Base-by-base conservation (phyloP, 1,140 invertebrate species). In the Pseudomyrmex concolor region DNA sequence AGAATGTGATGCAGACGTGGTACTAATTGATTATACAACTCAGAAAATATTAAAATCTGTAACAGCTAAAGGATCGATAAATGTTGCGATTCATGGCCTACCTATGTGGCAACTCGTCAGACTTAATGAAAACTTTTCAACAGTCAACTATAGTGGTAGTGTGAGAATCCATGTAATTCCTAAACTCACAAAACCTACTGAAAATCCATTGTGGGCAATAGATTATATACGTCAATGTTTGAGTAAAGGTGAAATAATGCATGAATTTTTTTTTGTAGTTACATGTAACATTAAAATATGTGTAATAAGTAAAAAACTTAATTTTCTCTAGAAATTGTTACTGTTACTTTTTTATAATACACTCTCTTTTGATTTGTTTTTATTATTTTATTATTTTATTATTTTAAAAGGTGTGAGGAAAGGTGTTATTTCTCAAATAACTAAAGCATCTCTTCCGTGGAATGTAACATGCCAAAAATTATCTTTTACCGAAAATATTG, bases 381-480 rank as follows among this genome's bases (percentile, higher is more conserved):
- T 22, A n/a, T n/a, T n/a, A n/a, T n/a, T n/a, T n/a, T n/a, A n/a
- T n/a, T n/a, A n/a, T n/a, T n/a, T n/a, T n/a, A n/a, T n/a, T n/a
- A n/a, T 43, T 45, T 67, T 55, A 45, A 9, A 5, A 3, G 3
- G 4, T 55, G 54, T 66, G 0, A 67, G 73, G 12, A 43, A n/a
- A 0, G 9, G 73, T 13, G 0, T 4, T 66, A 48, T 63, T 1
- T 2, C 2, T 57, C 57, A 76, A 89, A 57, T 67, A 10, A 0
- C 0, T 9, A 0, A 25, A 0, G 81, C 72, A 3, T 68, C 34
- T 55, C 5, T 1, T 34, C 5, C 3, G 90, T 77, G 64, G 0
- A 70, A 55, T 13, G 71, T 74, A 0, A 72, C 63, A 0, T 91
- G 90, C 54, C 86, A 91, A 78, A 90, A 84, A 63, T 62, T 90